phyloP scores from a whole-genome alignment of 2,113 vertebrate genomes.

The Otus sunia region DNA sequence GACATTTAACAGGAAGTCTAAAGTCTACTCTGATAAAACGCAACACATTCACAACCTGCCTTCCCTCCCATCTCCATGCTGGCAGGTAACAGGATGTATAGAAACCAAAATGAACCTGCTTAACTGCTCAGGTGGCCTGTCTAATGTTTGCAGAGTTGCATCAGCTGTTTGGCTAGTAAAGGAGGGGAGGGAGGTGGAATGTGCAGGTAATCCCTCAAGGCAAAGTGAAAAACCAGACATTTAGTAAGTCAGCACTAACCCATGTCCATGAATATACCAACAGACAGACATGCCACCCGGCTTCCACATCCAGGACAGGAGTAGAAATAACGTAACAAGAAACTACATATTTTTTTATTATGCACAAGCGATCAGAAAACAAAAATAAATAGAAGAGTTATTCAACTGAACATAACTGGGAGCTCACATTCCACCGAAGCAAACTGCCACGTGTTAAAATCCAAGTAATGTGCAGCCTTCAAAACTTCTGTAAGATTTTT shows the following conservation, averaged over 20 bases:
- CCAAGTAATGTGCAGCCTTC: not conserved
- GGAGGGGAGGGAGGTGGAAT: not conserved
- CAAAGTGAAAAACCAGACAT: not conserved
- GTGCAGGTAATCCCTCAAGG: not conserved
- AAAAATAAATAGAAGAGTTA: not conserved
- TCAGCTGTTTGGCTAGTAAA: not conserved
- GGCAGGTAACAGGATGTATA: not conserved
- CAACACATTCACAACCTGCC: not conserved
- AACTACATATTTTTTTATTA: not conserved
- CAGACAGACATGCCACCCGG: not conserved
- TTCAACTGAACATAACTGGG: not conserved
- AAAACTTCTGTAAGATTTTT: not conserved
- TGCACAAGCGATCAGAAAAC: not conserved
- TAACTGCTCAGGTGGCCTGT: not conserved
- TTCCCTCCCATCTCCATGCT: not conserved
- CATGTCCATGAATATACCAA: not conserved
- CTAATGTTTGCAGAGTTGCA: not conserved
- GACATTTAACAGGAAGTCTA: conserved; percentile 36
- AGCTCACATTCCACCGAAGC: not conserved
- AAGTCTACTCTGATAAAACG: conserved; percentile 30
- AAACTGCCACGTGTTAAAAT: not conserved
- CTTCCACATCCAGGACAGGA: not conserved
- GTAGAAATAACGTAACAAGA: not conserved
- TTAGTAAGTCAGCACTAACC: not conserved
- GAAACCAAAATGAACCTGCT: conserved; percentile 21